A percentile compares a stretch with the other conserved stretches of the same genome.
Conservation (phyloP, 2,113 vertebrate genomes). For the Oryzias javanicus region DNA sequence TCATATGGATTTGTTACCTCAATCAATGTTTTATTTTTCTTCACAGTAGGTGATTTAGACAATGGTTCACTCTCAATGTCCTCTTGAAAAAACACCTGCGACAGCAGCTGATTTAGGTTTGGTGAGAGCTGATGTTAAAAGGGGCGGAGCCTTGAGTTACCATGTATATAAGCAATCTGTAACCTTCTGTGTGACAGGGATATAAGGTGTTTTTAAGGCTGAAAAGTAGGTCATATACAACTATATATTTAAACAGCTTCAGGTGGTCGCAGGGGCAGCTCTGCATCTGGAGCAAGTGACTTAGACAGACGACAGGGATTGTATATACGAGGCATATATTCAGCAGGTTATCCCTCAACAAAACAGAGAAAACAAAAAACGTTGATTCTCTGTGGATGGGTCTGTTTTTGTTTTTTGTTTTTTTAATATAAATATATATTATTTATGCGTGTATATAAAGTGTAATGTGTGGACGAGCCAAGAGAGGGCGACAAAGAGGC, state of each 20-base stretch:
- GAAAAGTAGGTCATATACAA: slow-evolving; percentile 37
- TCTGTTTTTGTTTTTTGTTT: slow-evolving; percentile 29
- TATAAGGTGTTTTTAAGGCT: slow-evolving; percentile 41
- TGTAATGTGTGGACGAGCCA: slow-evolving; percentile 60
- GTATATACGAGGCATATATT: slow-evolving; percentile 59
- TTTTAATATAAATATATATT: slow-evolving; percentile 13
- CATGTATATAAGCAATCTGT: slow-evolving; percentile 68
- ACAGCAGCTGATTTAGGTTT: slow-evolving; percentile 58
- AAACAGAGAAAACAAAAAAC: slow-evolving; percentile 33
- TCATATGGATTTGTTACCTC: slow-evolving; percentile 56
- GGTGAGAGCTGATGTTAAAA: slow-evolving; percentile 38
- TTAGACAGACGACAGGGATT: slow-evolving; percentile 62
- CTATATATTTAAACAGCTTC: slow-evolving; percentile 57
- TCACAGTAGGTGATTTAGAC: slow-evolving; percentile 34
- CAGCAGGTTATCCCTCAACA: slow-evolving; percentile 50
- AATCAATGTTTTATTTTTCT: slow-evolving; percentile 35
- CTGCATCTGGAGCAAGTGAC: slow-evolving; percentile 26
- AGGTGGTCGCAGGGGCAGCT: slow-evolving; percentile 39
- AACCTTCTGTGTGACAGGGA: slow-evolving; percentile 58
- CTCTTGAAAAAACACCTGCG: slow-evolving; percentile 33
- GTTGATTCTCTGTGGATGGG: slow-evolving; percentile 49
- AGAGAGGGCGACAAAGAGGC: slow-evolving; percentile 59
- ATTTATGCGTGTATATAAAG: slow-evolving; percentile 68
- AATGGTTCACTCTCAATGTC: slow-evolving; percentile 39
- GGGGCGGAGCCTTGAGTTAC: slow-evolving; percentile 22